Conservation (phyloP, 2,113 vertebrate genomes). For the Oryzias javanicus region DNA sequence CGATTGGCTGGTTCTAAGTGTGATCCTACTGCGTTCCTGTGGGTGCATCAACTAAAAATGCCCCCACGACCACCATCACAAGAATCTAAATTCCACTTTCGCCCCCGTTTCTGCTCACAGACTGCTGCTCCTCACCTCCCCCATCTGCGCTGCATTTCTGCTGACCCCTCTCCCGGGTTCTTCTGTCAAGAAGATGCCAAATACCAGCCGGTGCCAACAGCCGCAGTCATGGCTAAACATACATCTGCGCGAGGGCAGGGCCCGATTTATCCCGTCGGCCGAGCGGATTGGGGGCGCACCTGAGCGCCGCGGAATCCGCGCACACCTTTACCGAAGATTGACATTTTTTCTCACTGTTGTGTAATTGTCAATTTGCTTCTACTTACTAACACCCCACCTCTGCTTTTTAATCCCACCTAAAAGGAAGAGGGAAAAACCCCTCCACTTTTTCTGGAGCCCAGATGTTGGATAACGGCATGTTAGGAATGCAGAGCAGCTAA, state of each 20-base stretch:
- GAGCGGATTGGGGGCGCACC: conserved; percentile 3
- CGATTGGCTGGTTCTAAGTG: no score
- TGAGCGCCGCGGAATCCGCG: conserved; percentile 4
- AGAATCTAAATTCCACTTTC: neutral
- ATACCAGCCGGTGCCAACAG: conserved; percentile 46
- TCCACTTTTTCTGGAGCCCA: conserved; percentile 45
- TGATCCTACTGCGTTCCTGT: no score
- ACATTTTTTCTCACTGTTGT: conserved; percentile 39
- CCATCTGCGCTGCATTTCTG: conserved; percentile 19
- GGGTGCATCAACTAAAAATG: no score
- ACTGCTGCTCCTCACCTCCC: conserved; percentile 1
- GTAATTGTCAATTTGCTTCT: conserved; percentile 46
- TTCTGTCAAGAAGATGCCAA: conserved; percentile 55
- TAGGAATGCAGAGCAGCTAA: conserved; percentile 31
- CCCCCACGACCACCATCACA: no score
- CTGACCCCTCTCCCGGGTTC: conserved; percentile 38
- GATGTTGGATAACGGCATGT: conserved; percentile 34
- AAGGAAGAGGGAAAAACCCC: conserved; percentile 42
- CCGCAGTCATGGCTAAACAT: conserved; percentile 54
- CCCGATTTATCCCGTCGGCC: conserved; percentile 26
- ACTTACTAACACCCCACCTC: conserved; percentile 28
- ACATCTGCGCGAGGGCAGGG: conserved; percentile 43
- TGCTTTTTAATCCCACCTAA: conserved; percentile 48
- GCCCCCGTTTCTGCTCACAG: neutral
- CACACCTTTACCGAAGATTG: conserved; percentile 1